These are phyloP conservation scores for Notoglanidium macrostoma DNA, from an alignment of 2,797 vertebrate genomes.

Conservation along the genomic window DNA sequence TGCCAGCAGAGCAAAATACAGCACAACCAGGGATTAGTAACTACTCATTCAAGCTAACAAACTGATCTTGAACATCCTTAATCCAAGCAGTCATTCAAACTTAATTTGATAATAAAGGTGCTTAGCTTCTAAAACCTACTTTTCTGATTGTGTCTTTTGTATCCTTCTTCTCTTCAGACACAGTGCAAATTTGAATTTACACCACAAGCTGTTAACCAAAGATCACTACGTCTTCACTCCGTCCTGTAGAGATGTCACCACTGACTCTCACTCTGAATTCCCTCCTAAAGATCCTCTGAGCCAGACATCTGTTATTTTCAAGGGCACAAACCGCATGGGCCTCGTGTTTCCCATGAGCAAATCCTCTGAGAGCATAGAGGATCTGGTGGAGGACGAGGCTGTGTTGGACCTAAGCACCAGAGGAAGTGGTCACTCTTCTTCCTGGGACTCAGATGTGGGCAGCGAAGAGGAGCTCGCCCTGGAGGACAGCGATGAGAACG, in stretches of 20 bases:
- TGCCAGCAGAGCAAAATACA: neutral
- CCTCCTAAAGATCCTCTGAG: slow-evolving; percentile 74
- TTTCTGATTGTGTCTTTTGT: slow-evolving; percentile 15
- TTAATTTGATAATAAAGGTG: neutral
- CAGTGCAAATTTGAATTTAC: slow-evolving; percentile 92
- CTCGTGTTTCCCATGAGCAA: slow-evolving; percentile 89
- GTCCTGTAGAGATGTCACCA: slow-evolving; percentile 78
- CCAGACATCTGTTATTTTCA: slow-evolving; percentile 90
- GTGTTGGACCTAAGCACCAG: slow-evolving; percentile 91
- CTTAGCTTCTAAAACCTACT: neutral
- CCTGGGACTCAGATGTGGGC: slow-evolving; percentile 91
- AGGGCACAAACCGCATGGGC: slow-evolving; percentile 86
- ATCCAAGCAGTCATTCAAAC: neutral
- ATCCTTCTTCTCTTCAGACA: slow-evolving; percentile 76
- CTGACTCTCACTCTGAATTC: slow-evolving; percentile 76
- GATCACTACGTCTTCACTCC: slow-evolving; percentile 80
- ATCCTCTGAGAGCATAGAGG: slow-evolving; percentile 69
- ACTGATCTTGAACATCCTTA: neutral
- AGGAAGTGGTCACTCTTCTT: slow-evolving; percentile 80
- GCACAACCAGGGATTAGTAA: neutral
- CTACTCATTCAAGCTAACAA: neutral
- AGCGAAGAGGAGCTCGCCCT: slow-evolving; percentile 83
- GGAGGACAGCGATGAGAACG: slow-evolving; percentile 90
- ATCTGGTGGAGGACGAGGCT: slow-evolving; percentile 78
- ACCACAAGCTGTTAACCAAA: slow-evolving; percentile 93